Evolutionary conservation across 2,888 invertebrate species (phyloP).

Genomic region (Desoria tigrina): DNA sequence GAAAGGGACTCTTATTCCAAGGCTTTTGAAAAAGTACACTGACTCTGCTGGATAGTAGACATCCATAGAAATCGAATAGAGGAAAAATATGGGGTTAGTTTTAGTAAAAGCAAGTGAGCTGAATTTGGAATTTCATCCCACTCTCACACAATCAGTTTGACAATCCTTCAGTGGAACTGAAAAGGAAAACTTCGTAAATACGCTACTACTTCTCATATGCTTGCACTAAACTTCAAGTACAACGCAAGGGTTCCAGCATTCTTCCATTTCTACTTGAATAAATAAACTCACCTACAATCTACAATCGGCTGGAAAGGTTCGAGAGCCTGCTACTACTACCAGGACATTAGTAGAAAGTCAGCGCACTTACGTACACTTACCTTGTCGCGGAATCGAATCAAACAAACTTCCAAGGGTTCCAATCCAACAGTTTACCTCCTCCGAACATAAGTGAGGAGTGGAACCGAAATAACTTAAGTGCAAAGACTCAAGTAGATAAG

Average conservation of each 20-base stretch:
- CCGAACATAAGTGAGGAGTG: too few species aligned
- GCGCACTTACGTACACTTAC: too few species aligned
- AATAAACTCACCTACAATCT: too few species aligned
- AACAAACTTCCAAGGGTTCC: too few species aligned
- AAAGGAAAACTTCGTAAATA: conserved; percentile 7
- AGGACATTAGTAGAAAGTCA: neutral
- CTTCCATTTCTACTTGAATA: too few species aligned
- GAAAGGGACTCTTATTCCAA: neutral
- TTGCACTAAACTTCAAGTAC: neutral
- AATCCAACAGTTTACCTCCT: too few species aligned
- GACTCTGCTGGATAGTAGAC: neutral
- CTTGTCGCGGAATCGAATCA: too few species aligned
- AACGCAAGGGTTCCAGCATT: conserved; percentile 10
- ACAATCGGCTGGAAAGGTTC: neutral
- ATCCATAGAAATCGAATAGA: conserved; percentile 14
- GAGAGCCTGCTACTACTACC: neutral
- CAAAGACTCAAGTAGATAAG: too few species aligned
- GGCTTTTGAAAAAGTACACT: neutral
- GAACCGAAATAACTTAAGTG: too few species aligned
- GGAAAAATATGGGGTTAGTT: conserved; percentile 22
- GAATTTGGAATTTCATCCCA: conserved; percentile 18
- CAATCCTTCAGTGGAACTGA: neutral
- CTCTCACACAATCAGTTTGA: conserved; percentile 15
- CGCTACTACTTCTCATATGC: neutral
- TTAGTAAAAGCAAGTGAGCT: conserved; percentile 19